These are phyloP conservation scores for pig (Sus scrofa) DNA, from an alignment of 2,113 vertebrate genomes.

Conservation along the genomic window DNA sequence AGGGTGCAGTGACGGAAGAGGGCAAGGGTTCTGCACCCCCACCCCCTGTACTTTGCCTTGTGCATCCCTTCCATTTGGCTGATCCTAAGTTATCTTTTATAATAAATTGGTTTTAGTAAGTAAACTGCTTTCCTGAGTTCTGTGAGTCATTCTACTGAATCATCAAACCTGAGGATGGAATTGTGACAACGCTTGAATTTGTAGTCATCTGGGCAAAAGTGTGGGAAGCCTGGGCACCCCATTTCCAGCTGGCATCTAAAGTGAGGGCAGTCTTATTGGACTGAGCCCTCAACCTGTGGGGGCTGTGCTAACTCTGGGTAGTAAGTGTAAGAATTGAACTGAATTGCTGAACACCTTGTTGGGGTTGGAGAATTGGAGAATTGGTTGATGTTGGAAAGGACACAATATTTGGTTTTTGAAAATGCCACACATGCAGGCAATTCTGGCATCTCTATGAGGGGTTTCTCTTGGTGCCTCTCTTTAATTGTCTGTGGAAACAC, in stretches of 20 bases:
- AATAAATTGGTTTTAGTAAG: neutral
- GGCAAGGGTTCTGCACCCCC: rapidly evolving
- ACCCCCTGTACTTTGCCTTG: neutral
- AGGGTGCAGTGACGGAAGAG: neutral
- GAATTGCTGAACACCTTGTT: neutral
- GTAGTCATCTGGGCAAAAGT: neutral
- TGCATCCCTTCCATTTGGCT: neutral
- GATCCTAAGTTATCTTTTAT: neutral
- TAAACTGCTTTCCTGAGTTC: neutral
- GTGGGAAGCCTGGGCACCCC: neutral
- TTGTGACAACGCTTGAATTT: neutral
- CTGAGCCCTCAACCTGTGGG: neutral
- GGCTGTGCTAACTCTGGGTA: neutral
- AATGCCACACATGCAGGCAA: neutral
- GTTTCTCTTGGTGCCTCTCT: neutral
- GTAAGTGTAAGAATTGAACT: neutral
- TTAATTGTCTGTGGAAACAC: neutral
- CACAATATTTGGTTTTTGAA: neutral
- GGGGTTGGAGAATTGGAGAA: neutral
- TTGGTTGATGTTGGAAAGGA: neutral
- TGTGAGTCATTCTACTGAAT: neutral
- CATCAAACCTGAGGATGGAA: neutral
- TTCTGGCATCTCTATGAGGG: neutral
- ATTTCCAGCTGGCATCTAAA: neutral
- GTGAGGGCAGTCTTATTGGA: neutral